Conservation (phyloP, 2,888 invertebrate species). For the Plagodis pulveraria region DNA sequence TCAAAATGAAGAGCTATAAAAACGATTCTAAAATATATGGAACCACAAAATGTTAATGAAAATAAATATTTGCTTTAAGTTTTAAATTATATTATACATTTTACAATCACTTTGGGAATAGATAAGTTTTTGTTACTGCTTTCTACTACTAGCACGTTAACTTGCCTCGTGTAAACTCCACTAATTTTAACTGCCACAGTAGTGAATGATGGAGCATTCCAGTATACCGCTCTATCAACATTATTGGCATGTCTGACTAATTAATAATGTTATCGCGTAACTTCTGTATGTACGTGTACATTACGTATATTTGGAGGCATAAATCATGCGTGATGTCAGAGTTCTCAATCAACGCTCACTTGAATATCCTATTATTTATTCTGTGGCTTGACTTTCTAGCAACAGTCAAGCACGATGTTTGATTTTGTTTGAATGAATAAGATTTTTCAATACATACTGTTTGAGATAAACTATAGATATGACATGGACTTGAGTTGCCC, state of each 20-base stretch:
- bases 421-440: no score
- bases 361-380: constrained; percentile 2
- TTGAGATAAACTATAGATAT: no score
- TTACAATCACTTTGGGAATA: no score
- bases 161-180: neutral
- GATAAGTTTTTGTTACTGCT: no score
- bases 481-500: no score
- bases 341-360: constrained; percentile 18
- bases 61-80: no score
- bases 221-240: constrained; percentile 33
- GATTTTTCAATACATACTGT: no score
- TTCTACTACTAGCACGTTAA: no score
- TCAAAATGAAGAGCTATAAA: no score
- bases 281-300: constrained; percentile 9
- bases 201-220: constrained; percentile 26
- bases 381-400: neutral
- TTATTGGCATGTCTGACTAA: constrained; percentile 44
- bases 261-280: constrained; percentile 40
- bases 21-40: no score
- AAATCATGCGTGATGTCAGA: constrained; percentile 20
- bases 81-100: no score
- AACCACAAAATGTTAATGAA: no score
- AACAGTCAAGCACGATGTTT: neutral
- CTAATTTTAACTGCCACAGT: constrained; percentile 26
- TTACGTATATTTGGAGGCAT: constrained; percentile 6